Percentiles rank a stretch among this genome's conserved stretches.
phyloP scores from a whole-genome alignment of 2,888 invertebrate genomes.

The Acanthosoma haemorrhoidale region DNA sequence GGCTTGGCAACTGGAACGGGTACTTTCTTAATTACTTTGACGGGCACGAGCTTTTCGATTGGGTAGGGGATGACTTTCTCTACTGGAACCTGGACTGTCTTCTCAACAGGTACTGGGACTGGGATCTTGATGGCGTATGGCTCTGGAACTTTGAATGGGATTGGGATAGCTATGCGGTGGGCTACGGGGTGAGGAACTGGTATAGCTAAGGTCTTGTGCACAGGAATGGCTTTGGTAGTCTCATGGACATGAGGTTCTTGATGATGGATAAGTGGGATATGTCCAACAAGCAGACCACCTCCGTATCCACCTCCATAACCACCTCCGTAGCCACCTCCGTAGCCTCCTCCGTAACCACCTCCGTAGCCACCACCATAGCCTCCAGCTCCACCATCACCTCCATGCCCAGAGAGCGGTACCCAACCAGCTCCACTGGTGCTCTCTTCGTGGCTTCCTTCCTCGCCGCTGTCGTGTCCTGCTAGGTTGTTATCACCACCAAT shows the following conservation, averaged over 20 bases:
- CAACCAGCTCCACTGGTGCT: not conserved
- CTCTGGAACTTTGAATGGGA: conserved; percentile 40
- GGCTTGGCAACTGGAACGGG: conserved; percentile 42
- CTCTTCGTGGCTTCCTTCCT: not conserved
- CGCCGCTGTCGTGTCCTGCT: not conserved
- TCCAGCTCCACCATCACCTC: not conserved
- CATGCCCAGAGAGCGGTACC: not conserved
- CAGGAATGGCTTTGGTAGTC: conserved; percentile 35
- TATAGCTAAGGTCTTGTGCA: conserved; percentile 33
- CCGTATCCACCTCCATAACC: conserved; percentile 15
- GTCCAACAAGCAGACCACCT: not conserved
- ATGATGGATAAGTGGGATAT: not conserved
- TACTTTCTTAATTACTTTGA: conserved; percentile 42
- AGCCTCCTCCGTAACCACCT: not conserved
- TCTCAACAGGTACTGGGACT: conserved; percentile 42
- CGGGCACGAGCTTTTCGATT: conserved; percentile 41
- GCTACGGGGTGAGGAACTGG: conserved; percentile 36
- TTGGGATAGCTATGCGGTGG: conserved; percentile 40
- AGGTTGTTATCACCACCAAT: not conserved
- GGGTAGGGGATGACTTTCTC: conserved; percentile 43
- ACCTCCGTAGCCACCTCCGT: not conserved
- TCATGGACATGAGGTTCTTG: conserved; percentile 34
- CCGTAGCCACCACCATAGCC: not conserved
- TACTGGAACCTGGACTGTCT: conserved; percentile 41
- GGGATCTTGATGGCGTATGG: conserved; percentile 41